phyloP scores from a whole-genome alignment of 2,113 vertebrate genomes.

The Archocentrus centrarchus region DNA sequence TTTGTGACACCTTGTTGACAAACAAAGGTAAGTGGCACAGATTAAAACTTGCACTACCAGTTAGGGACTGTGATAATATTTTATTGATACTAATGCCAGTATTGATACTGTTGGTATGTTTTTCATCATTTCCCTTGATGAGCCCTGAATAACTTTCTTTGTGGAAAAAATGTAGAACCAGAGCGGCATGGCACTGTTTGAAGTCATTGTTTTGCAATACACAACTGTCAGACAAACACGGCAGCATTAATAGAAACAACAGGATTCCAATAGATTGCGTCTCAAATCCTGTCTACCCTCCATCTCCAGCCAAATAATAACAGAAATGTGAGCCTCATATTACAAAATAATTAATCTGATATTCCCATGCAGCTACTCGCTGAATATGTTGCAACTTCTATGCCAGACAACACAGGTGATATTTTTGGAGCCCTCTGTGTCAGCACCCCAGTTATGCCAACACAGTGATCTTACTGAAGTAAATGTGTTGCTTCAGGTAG shows the following conservation, averaged over 20 bases:
- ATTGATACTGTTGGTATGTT: neutral
- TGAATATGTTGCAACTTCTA: constrained; percentile 11
- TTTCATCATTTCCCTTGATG: neutral
- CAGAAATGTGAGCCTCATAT: neutral
- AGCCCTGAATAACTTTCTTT: neutral
- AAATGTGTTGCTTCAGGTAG: constrained; percentile 11
- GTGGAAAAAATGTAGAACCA: neutral
- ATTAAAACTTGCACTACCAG: no score
- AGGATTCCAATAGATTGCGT: neutral
- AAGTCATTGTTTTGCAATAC: neutral
- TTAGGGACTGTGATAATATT: neutral
- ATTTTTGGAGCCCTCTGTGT: constrained; percentile 19
- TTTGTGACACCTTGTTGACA: neutral
- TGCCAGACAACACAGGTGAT: neutral
- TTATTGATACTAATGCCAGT: neutral
- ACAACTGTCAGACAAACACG: neutral
- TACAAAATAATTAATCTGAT: neutral
- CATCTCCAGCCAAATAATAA: neutral
- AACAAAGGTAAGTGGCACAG: neutral
- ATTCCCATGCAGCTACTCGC: neutral
- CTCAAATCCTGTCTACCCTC: neutral
- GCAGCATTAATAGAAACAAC: neutral
- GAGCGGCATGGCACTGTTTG: neutral
- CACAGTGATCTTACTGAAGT: neutral
- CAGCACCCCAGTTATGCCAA: constrained; percentile 1